These are phyloP conservation scores for Ceratosolen solmsi DNA, from an alignment of 1,140 invertebrate genomes.

Conservation along the genomic window DNA sequence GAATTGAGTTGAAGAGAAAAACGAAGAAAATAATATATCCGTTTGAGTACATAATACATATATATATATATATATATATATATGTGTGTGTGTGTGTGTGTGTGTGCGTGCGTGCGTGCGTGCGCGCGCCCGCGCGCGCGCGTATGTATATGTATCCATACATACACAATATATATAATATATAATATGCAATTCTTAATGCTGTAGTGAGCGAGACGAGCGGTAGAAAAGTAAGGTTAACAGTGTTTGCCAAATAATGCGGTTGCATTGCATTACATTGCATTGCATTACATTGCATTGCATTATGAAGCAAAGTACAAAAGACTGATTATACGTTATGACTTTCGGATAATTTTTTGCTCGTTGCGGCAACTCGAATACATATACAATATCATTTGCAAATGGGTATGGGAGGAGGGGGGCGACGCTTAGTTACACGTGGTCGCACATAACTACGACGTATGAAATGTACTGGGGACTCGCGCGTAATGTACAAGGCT, in stretches of 20 bases:
- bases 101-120: too few species aligned
- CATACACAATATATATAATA: too few species aligned
- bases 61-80: too few species aligned
- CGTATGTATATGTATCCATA: too few species aligned
- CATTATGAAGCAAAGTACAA: not conserved
- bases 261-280: not conserved
- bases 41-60: too few species aligned
- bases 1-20: too few species aligned
- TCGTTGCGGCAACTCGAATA: not conserved
- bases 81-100: too few species aligned
- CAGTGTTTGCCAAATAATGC: not conserved
- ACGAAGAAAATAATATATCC: too few species aligned
- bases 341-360: conserved; percentile 23
- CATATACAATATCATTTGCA: conserved; percentile 46
- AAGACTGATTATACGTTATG: conserved; percentile 9
- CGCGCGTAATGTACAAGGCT: not conserved
- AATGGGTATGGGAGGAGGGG: not conserved
- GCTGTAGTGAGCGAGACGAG: not conserved
- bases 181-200: too few species aligned
- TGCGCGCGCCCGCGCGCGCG: too few species aligned
- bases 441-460: conserved; percentile 34
- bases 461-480: not conserved
- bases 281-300: not conserved
- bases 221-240: not conserved
- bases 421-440: conserved; percentile 32